A percentile compares a stretch with the other conserved stretches of the same genome.
Conservation (phyloP, 2,797 vertebrate genomes). For the Ceyx erithaca region DNA sequence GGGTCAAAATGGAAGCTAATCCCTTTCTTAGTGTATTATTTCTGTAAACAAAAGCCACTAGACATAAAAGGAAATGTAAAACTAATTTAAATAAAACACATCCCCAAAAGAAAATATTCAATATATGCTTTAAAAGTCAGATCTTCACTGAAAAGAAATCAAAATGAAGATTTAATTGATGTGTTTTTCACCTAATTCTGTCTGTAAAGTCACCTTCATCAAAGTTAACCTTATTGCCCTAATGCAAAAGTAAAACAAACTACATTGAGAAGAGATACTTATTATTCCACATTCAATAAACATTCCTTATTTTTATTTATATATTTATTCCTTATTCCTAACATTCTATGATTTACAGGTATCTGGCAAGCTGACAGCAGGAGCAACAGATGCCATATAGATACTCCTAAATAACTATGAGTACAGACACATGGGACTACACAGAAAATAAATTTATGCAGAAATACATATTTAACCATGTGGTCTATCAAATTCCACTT, state of each 20-base stretch:
- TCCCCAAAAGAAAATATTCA: not conserved
- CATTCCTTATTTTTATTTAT: not conserved
- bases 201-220: not conserved
- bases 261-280: not conserved
- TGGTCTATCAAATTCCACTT: constrained; percentile 9
- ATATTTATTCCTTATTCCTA: too few relatives aligned
- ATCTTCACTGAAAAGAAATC: not conserved
- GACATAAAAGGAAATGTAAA: not conserved
- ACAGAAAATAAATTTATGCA: not conserved
- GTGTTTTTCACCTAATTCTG: not conserved
- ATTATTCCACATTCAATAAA: not conserved
- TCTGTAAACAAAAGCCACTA: not conserved
- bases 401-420: not conserved
- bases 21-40: not conserved
- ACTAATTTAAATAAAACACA: not conserved
- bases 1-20: not conserved
- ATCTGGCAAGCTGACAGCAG: not conserved
- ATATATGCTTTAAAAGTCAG: not conserved
- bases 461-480: constrained; percentile 4
- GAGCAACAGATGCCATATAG: not conserved
- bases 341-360: not conserved
- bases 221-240: not conserved
- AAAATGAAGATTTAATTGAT: not conserved
- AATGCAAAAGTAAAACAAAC: not conserved
- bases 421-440: not conserved